phyloP scores from a whole-genome alignment of 2,888 invertebrate species.

The Drosophila pseudotalamancana region DNA sequence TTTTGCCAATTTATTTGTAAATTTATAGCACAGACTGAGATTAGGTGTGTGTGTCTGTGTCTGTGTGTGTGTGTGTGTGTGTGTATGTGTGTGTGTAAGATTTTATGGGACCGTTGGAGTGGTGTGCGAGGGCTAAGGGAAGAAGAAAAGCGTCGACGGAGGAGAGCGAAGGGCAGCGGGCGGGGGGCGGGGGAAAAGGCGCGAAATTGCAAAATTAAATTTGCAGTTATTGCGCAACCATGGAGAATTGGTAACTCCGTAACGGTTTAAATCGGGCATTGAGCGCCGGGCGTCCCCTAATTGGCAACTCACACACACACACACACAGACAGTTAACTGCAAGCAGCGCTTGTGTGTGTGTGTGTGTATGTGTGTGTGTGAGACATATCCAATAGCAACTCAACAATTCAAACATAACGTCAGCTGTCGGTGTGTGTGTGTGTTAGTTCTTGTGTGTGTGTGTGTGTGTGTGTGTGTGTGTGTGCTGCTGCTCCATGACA shows the following conservation, averaged over 20 bases:
- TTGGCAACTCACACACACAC: conserved; percentile 39
- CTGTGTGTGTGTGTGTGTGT: too few species aligned
- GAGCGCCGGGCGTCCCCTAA: conserved; percentile 46
- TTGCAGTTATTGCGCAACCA: conserved; percentile 80
- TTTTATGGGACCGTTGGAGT: conserved; percentile 45
- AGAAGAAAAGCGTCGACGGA: not conserved
- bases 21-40: conserved; percentile 61
- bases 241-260: conserved; percentile 76
- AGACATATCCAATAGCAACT: conserved; percentile 36
- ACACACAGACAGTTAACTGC: not conserved
- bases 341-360: not conserved
- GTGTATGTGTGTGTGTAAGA: conserved; percentile 24
- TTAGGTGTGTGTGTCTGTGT: conserved; percentile 42
- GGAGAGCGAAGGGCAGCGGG: not conserved
- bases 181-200: conserved; percentile 44
- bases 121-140: conserved; percentile 7
- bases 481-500: conserved; percentile 20
- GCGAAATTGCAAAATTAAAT: conserved; percentile 78
- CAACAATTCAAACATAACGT: conserved; percentile 31
- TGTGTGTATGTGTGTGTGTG: not conserved
- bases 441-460: conserved; percentile 7
- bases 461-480: not conserved
- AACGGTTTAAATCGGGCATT: conserved; percentile 63
- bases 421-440: conserved; percentile 15
- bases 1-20: conserved; percentile 63